Evolutionary conservation across 2,797 vertebrate genomes (phyloP).

Genomic region (Peromyscus aztecus): DNA sequence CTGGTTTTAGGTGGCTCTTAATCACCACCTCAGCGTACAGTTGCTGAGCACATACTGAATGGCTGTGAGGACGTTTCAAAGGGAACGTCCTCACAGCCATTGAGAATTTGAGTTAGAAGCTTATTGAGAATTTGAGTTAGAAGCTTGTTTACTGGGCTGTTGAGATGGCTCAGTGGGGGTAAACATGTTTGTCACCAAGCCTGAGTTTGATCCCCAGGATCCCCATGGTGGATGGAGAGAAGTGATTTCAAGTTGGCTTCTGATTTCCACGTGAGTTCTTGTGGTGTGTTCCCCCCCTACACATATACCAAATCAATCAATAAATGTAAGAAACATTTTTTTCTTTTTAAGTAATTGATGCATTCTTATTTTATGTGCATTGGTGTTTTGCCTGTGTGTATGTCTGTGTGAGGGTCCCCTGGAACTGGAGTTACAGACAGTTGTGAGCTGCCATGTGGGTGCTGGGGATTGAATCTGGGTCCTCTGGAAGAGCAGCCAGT

Average conservation of each 20-base stretch:
- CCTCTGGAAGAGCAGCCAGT: no score
- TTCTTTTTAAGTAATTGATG: no score
- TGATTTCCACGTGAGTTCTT: not conserved
- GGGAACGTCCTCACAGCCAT: no score
- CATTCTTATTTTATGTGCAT: no score
- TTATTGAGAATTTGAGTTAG: conserved; percentile 52
- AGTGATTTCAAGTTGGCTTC: not conserved
- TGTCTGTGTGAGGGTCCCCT: no score
- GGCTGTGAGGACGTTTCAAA: not conserved
- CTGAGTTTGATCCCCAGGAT: not conserved
- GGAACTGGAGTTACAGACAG: not conserved
- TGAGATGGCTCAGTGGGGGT: not conserved
- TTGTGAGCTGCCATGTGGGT: no score
- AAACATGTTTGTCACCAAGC: not conserved
- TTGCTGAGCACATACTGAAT: not conserved
- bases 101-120: no score
- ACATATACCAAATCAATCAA: not conserved
- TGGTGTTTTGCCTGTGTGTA: no score
- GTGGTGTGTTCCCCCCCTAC: not conserved
- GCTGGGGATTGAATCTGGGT: no score
- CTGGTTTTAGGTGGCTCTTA: not conserved
- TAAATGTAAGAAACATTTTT: not conserved
- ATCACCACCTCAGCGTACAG: not conserved
- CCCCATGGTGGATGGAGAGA: not conserved
- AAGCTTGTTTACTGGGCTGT: not conserved